Evolutionary conservation across 2,113 vertebrate genomes (phyloP).

Genomic region (Myiopsitta monachus): DNA sequence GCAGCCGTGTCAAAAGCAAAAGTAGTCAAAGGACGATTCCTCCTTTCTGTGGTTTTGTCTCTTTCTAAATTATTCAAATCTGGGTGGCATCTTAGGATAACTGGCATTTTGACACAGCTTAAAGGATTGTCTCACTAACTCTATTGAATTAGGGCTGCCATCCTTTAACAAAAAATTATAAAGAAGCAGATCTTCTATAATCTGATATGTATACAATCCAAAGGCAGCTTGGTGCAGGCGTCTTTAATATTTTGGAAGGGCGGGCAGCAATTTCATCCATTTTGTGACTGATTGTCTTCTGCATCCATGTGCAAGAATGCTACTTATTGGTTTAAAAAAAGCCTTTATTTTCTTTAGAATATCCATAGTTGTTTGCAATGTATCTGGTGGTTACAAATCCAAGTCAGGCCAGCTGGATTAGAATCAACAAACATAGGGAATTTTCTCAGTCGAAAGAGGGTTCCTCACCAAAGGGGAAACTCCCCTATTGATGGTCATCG

Average conservation of each 20-base stretch:
- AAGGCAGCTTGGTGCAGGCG: constrained; percentile 50
- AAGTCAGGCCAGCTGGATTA: constrained; percentile 44
- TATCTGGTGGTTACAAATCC: constrained; percentile 33
- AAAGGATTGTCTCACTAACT: constrained; percentile 77
- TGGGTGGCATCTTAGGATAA: constrained; percentile 87
- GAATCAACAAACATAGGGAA: constrained; percentile 8
- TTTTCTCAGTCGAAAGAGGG: constrained; percentile 39
- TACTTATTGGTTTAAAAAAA: constrained; percentile 51
- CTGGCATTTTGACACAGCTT: constrained; percentile 83
- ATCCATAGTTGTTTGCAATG: constrained; percentile 14
- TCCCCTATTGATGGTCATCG: constrained; percentile 45
- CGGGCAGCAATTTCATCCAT: constrained; percentile 38
- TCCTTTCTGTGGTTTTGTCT: constrained; percentile 82
- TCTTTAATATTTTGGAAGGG: constrained; percentile 50
- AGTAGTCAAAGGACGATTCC: constrained; percentile 81
- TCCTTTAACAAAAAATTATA: constrained; percentile 83
- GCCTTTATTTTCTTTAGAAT: constrained; percentile 53
- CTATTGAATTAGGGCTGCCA: constrained; percentile 79
- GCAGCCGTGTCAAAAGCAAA: constrained; percentile 75
- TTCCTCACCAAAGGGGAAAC: constrained; percentile 7
- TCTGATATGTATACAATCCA: constrained; percentile 76
- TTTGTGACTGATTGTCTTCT: constrained; percentile 56
- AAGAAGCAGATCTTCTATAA: constrained; percentile 83
- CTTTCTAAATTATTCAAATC: constrained; percentile 82
- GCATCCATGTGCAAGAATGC: constrained; percentile 44